Evolutionary conservation across 2,113 vertebrate genomes (phyloP).

Genomic region (Pangasianodon gigas): DNA sequence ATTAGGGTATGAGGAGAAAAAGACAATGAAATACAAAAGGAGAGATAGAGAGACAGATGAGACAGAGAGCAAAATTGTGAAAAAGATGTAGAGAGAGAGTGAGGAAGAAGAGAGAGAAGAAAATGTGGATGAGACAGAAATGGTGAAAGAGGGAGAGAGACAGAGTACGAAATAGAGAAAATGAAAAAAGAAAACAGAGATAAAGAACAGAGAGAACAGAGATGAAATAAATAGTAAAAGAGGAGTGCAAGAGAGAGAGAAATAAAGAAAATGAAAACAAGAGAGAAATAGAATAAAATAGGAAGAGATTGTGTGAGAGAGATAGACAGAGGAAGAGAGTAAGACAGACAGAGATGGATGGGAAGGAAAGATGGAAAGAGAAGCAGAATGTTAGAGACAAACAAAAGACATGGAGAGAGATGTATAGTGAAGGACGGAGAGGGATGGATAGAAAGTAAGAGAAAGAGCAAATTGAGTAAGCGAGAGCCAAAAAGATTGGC

Average conservation of each 20-base stretch:
- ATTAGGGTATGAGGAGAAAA: background rate
- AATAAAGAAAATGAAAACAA: background rate
- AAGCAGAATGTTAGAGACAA: slow-evolving; percentile 37
- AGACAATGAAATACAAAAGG: slow-evolving; percentile 61
- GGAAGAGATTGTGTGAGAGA: slow-evolving; percentile 40
- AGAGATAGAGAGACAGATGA: slow-evolving; percentile 38
- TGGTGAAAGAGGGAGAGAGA: background rate
- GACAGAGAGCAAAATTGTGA: background rate
- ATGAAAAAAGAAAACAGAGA: slow-evolving; percentile 25
- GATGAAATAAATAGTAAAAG: background rate
- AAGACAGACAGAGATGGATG: slow-evolving; percentile 58
- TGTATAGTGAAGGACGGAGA: background rate
- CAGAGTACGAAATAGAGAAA: background rate
- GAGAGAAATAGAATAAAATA: slow-evolving; percentile 38
- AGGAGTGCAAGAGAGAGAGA: background rate
- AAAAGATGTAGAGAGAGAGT: slow-evolving; percentile 10
- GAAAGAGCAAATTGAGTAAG: slow-evolving; percentile 42
- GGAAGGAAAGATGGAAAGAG: slow-evolving; percentile 57
- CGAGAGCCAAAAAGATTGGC: slow-evolving; percentile 47
- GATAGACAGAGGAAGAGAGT: slow-evolving; percentile 25
- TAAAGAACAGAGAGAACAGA: background rate
- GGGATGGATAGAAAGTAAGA: slow-evolving; percentile 31
- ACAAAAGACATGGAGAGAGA: background rate
- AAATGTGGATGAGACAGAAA: background rate
- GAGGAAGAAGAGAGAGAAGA: background rate